phyloP scores from a whole-genome alignment of 2,888 invertebrate genomes.

The Gymnocheta viridis region DNA sequence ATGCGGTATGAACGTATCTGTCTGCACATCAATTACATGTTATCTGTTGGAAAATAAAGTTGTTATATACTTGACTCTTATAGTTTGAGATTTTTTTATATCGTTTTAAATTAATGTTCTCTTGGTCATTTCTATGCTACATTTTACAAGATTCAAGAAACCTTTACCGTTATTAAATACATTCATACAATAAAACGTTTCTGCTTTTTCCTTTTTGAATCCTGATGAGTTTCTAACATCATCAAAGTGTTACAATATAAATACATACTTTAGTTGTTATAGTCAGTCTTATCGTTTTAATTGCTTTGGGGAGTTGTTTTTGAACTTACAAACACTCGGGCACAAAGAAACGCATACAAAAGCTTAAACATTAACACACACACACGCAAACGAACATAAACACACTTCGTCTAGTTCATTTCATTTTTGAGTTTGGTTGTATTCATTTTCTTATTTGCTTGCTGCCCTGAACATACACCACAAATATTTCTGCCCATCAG shows the following conservation, averaged over 20 bases:
- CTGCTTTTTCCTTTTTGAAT: background rate
- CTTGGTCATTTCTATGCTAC: constrained; percentile 46
- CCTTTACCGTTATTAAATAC: constrained; percentile 5
- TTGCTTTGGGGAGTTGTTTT: constrained; percentile 68
- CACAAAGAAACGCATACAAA: background rate
- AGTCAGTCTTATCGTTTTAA: constrained; percentile 69
- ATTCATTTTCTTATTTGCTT: constrained; percentile 23
- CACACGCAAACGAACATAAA: background rate
- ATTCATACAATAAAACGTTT: background rate
- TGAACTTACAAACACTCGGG: constrained; percentile 19
- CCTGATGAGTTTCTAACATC: constrained; percentile 59
- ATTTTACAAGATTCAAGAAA: constrained; percentile 35
- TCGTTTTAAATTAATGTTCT: constrained; percentile 64
- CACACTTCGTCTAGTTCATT: constrained; percentile 28
- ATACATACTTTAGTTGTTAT: constrained; percentile 60
- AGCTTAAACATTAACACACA: background rate
- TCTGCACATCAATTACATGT: constrained; percentile 64
- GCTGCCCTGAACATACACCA: constrained; percentile 5
- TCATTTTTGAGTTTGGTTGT: constrained; percentile 35
- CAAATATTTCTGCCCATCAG: constrained; percentile 45
- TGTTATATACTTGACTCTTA: constrained; percentile 44
- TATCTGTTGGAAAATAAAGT: constrained; percentile 59
- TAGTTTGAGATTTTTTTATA: constrained; percentile 28
- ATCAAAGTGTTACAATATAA: constrained; percentile 66
- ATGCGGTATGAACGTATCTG: constrained; percentile 40